Evolutionary conservation across 2,797 vertebrate genomes (phyloP).

Genomic region (Lutjanus campechanus): DNA sequence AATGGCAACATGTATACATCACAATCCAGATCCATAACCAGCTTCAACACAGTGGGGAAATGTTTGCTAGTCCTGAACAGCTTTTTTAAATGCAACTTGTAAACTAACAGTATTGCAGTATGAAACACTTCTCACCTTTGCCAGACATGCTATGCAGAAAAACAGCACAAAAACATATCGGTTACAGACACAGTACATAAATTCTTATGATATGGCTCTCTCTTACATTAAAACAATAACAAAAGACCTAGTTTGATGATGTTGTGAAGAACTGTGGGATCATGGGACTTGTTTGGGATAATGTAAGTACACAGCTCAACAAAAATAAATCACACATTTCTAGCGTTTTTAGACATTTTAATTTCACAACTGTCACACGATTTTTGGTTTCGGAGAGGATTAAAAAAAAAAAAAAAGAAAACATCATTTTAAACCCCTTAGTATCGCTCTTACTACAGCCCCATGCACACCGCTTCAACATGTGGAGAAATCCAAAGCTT

Average conservation of each 20-base stretch:
- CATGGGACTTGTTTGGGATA: too few relatives aligned
- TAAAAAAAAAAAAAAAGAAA: not conserved
- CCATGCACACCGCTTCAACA: not conserved
- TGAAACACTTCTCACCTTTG: not conserved
- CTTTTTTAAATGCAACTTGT: not conserved
- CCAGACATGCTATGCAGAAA: not conserved
- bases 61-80: too few relatives aligned
- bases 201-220: too few relatives aligned
- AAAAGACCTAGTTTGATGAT: too few relatives aligned
- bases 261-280: too few relatives aligned
- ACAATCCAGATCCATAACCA: too few relatives aligned
- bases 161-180: not conserved
- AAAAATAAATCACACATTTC: too few relatives aligned
- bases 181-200: not conserved
- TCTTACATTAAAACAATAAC: too few relatives aligned
- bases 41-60: too few relatives aligned
- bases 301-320: too few relatives aligned
- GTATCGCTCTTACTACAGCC: not conserved
- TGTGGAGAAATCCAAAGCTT: constrained; percentile 17
- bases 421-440: not conserved
- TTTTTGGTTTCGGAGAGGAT: not conserved
- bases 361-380: too few relatives aligned
- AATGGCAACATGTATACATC: not conserved
- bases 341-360: too few relatives aligned
- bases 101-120: not conserved